Base-by-base conservation (phyloP, 1,140 invertebrate genomes). In the Asobara japonica region DNA sequence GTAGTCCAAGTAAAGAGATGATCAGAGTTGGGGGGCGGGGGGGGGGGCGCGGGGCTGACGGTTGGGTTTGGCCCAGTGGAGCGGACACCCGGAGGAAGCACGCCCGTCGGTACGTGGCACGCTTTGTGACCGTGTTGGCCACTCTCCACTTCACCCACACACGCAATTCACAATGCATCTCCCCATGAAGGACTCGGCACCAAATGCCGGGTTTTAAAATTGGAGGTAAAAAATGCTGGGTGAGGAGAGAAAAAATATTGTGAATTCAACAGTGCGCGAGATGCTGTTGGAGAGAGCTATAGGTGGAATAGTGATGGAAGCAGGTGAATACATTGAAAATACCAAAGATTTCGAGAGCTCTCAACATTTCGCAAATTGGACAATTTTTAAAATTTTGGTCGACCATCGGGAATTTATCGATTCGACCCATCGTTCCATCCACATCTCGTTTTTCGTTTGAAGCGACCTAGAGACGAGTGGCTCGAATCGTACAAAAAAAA, bases 41-140 rank as follows among this genome's bases (percentile, higher is more conserved):
- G n/a, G 74, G 78, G 80, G 80, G n/a, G 36, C 36, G 79, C n/a
- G 81, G 82, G 82, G 82, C 77, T 84, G 82, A 83, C 81, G 83
- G 78, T 82, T 84, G 82, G 84, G 51, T 81, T 84, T 87, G 86
- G 86, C 86, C 85, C 86, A 87, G 77, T 87, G 85, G 86, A 87
- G 86, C 86, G 86, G 77, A 86, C 84, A 86, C 86, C 86, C 86
- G 86, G 85, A 86, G 86, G 86, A 87, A 87, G 83, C 85, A 86
- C 84, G 81, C 78, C 83, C 84, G 84, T 80, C 85, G 81, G 85
- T 86, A 85, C 83, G 83, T 85, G 83, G 84, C 85, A 86, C 86
- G 84, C 83, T 87, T 85, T 84, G 84, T 86, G 83, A 80, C 8
- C 51, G 51, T 56, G 51, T 56, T 56, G 51, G 51, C 51, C 13